phyloP scores from a whole-genome alignment of 1,140 invertebrate genomes.

The Zaprionus gabonicus region DNA sequence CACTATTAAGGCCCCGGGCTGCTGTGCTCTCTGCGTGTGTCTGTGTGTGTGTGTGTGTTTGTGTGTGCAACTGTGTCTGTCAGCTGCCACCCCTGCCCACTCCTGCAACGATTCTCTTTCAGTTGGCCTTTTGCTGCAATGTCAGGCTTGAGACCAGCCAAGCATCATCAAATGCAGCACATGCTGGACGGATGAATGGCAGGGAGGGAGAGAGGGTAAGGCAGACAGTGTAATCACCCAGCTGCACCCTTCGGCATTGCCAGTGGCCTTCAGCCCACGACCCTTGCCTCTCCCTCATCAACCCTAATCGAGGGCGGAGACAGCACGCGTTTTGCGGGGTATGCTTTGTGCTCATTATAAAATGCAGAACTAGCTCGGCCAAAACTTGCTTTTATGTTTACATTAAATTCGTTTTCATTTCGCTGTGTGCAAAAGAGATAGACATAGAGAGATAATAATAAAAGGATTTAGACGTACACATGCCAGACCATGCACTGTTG shows the following conservation, averaged over 20 bases:
- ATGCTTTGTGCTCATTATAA: conserved; percentile 62
- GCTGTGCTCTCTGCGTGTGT: neutral
- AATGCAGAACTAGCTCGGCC: conserved; percentile 72
- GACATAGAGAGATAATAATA: conserved; percentile 55
- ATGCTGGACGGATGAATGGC: conserved; percentile 14
- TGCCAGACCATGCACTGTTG: conserved; percentile 28
- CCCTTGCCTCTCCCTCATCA: conserved; percentile 40
- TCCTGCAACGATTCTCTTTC: neutral
- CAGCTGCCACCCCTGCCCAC: neutral
- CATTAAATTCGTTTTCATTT: conserved; percentile 56
- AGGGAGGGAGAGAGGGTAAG: conserved; percentile 13
- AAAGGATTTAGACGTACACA: conserved; percentile 44
- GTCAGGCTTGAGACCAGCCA: conserved; percentile 11
- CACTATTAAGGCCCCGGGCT: conserved; percentile 67
- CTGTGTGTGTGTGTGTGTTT: conserved; percentile 26
- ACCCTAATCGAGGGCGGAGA: conserved; percentile 33
- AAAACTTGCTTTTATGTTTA: conserved; percentile 74
- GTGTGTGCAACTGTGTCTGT: neutral
- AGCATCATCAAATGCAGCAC: conserved; percentile 56
- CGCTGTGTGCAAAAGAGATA: neutral
- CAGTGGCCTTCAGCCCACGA: conserved; percentile 6
- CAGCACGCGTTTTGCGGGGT: conserved; percentile 9
- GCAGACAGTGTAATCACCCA: conserved; percentile 24
- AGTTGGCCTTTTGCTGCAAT: conserved; percentile 37
- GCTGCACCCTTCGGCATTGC: conserved; percentile 37